These are phyloP conservation scores for Microplitis manilae DNA, from an alignment of 2,888 invertebrate species.

Conservation along the genomic window DNA sequence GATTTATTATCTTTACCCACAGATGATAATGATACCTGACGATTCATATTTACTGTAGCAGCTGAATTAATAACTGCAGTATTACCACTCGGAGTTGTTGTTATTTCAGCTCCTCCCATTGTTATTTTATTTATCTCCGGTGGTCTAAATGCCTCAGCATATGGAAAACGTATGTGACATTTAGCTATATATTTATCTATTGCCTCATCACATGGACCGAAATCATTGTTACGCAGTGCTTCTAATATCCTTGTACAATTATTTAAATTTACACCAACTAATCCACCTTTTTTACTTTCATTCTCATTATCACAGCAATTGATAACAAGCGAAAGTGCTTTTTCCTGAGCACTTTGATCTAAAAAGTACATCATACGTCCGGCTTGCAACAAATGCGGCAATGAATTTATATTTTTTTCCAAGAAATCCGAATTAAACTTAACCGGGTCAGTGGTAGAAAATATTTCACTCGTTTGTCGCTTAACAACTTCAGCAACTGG, in stretches of 20 bases:
- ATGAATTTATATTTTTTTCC: conserved; percentile 73
- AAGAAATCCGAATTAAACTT: conserved; percentile 75
- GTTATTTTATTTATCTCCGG: conserved; percentile 53
- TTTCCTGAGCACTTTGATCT: conserved; percentile 78
- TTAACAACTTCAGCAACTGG: conserved; percentile 74
- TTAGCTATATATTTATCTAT: conserved; percentile 80
- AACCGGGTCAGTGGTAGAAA: conserved; percentile 74
- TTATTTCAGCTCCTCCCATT: background rate
- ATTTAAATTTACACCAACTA: conserved; percentile 74
- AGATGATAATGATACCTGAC: background rate
- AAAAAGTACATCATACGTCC: conserved; percentile 86
- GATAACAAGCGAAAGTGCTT: conserved; percentile 77
- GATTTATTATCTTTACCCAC: background rate
- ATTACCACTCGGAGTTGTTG: background rate
- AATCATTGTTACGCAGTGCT: conserved; percentile 84
- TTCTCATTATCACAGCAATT: conserved; percentile 61
- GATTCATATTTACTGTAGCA: background rate
- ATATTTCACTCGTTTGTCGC: conserved; percentile 74
- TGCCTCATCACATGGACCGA: conserved; percentile 82
- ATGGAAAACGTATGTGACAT: conserved; percentile 84
- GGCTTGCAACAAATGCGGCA: conserved; percentile 86
- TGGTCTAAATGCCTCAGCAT: conserved; percentile 81
- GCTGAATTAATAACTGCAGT: background rate
- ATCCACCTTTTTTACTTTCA: conserved; percentile 62
- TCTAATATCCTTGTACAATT: conserved; percentile 86